Base-by-base conservation (phyloP, 2,888 invertebrate genomes). In the Drosophila leonis region DNA sequence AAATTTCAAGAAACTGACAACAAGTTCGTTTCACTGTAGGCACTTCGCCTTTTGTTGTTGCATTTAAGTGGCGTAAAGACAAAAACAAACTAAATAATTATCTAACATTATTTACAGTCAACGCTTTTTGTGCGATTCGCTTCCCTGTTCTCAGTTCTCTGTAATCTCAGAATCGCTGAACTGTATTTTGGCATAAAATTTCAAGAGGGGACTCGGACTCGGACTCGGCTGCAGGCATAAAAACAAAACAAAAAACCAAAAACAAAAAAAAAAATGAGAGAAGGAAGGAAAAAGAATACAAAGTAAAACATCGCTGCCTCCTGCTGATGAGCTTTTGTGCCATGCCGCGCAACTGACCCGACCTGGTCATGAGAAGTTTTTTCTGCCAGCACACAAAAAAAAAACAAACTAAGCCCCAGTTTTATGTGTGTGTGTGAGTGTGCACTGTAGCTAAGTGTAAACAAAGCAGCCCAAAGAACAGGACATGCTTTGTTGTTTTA, bases 121-220 rank as follows among this genome's bases (percentile, higher is more conserved):
- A 74, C 83, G 87, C 82, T 82, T 72, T 71, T 75, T 70, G 54
- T 56, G 39, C 24, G 8, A 27, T n/a, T 18, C 15, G 29, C 24
- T 20, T 20, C 49, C 31, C 27, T 24, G 13, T 24, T 29, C 48
- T 24, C 33, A 71, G 68, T 56, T 46, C 72, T 72, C 64, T 72
- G 75, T 74, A 81, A 74, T 80, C 83, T 80, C 74, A 73, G 77
- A 87, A 70, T 76, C 81, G 80, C 76, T 90, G 80, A 85, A 90
- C 85, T 88, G 88, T 88, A 80, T 73, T 89, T 68, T 75, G 84
- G 87, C 78, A 82, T 83, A 86, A 78, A 82, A 82, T 90, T 88
- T 81, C 75, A 81, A 80, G 81, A 65, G 77, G 68, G 44, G 24
- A 44, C 18, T n/a, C n/a, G n/a, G n/a, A n/a, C n/a, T n/a, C n/a